phyloP scores from a whole-genome alignment of 2,113 vertebrate species.

The Morone chrysops region DNA sequence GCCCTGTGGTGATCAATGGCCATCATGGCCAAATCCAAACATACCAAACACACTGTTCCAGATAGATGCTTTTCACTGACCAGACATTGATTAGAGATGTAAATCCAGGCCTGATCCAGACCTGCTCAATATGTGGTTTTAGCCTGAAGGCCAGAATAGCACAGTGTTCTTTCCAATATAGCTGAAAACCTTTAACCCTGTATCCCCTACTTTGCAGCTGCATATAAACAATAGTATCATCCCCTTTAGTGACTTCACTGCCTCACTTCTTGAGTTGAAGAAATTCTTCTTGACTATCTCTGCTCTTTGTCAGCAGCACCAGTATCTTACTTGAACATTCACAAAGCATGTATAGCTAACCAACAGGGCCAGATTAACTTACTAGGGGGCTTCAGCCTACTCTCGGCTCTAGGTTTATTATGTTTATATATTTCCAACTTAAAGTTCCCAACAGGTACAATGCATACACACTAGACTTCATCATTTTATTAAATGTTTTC shows the following conservation, averaged over 20 bases:
- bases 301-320: not conserved
- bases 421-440: not conserved
- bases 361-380: not conserved
- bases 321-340: no score
- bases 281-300: not conserved
- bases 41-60: constrained; percentile 38
- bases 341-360: not conserved
- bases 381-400: not conserved
- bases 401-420: not conserved
- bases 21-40: constrained; percentile 32
- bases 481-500: not conserved
- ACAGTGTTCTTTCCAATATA: constrained; percentile 23
- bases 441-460: not conserved
- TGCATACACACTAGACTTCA: not conserved
- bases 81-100: constrained; percentile 51
- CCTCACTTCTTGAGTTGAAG: not conserved
- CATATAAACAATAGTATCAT: not conserved
- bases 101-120: constrained; percentile 60
- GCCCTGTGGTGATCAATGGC: constrained; percentile 37
- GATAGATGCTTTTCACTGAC: constrained; percentile 40
- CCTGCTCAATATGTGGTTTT: constrained; percentile 55
- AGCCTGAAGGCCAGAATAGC: constrained; percentile 31
- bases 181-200: constrained; percentile 29
- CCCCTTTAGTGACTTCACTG: not conserved
- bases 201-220: not conserved